Evolutionary conservation across 2,797 vertebrate genomes (phyloP).

Genomic region (Cynopterus sphinx): DNA sequence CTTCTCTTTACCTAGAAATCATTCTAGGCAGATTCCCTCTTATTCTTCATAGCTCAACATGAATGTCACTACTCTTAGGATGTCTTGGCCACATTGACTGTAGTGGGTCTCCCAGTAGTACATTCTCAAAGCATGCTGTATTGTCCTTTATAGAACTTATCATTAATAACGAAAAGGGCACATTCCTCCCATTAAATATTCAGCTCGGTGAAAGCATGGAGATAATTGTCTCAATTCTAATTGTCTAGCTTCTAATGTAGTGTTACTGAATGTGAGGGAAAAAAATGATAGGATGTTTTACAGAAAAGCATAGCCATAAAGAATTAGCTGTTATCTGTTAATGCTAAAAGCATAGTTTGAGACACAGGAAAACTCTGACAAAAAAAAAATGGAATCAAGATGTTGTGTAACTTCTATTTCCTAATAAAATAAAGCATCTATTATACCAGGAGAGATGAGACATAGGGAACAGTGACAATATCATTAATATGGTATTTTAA

Average conservation of each 20-base stretch:
- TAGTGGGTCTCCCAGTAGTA: not conserved
- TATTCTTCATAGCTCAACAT: not conserved
- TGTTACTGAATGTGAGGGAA: not conserved
- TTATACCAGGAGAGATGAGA: not conserved
- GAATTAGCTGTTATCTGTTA: not conserved
- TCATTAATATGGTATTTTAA: not conserved
- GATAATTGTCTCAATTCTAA: not conserved
- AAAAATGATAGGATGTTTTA: not conserved
- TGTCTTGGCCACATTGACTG: not conserved
- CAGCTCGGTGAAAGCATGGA: not conserved
- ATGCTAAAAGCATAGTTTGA: not conserved
- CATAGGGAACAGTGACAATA: not conserved
- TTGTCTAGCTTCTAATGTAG: not conserved
- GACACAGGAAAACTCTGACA: not conserved
- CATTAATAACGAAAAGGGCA: not conserved
- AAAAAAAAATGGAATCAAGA: not conserved
- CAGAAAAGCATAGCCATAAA: not conserved
- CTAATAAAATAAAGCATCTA: not conserved
- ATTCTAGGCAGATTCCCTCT: not conserved
- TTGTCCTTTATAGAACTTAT: slow-evolving; percentile 17
- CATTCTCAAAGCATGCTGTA: not conserved
- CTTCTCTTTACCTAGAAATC: slow-evolving; percentile 9
- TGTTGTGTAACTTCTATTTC: not conserved
- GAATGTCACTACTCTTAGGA: not conserved
- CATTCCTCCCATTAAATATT: not conserved